Base-by-base conservation (phyloP, 1,140 invertebrate species). In the Orchesella cincta region DNA sequence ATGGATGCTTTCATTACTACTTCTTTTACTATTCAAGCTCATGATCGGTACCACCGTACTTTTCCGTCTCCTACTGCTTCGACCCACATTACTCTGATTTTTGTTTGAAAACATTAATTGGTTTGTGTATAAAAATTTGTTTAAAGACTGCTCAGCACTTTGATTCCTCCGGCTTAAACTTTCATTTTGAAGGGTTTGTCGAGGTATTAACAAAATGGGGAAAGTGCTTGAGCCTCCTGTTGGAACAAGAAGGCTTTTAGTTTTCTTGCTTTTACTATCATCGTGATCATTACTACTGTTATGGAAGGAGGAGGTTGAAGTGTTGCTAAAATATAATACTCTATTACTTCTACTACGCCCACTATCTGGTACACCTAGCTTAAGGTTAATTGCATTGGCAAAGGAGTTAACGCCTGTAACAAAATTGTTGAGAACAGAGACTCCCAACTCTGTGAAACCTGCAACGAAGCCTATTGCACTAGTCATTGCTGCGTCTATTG, bases 381-480 rank as follows among this genome's bases (percentile, higher is more conserved):
- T 67, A 67, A 12, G 14, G 31, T 31, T 67, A 67, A 67, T 67
- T 67, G 62, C 62, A 67, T 67, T 67, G 62, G 62, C 62, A 67
- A 67, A 67, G 31, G 26, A 67, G 62, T 67, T 67, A 29, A 67
- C 62, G 31, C n/a, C 33, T 33, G 31, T 67, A 14, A 67, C 62
- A 29, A 67, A 31, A 23, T 67, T 67, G 31, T 29, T 26, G 5
- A 67, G 62, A 12, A 67, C 31, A n/a, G 62, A 29, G 5, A 67
- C 62, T 31, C 62, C 62, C 62, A 29, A 33, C n/a, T 67, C 62
- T 5, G 62, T 67, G 28, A 67, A 18, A n/a, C 31, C 62, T 23
- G 31, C 62, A 67, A 67, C 62, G 33, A 67, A 67, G 28, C 31
- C 62, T 23, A 67, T 67, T 67, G 62, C 62, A 67, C 28, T 31